Conservation (phyloP, 2,113 vertebrate genomes). For the Entosphenus tridentatus region DNA sequence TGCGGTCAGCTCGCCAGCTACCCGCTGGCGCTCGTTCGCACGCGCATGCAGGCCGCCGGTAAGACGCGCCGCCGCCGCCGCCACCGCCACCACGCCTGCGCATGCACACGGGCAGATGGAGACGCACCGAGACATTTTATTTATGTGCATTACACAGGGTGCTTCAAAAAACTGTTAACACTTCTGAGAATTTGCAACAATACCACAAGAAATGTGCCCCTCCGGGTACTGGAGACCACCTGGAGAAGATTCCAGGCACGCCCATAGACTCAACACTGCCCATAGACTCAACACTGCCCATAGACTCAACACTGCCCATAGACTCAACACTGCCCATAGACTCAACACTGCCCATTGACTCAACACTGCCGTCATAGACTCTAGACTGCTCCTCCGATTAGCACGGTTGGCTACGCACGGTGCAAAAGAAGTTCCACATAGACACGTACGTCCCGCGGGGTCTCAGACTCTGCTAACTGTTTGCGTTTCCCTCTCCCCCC, state of each 20-base stretch:
- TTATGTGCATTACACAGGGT: neutral
- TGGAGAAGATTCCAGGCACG: neutral
- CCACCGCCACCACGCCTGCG: neutral
- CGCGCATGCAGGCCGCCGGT: constrained; percentile 95
- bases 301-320: too few species aligned
- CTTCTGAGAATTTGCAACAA: neutral
- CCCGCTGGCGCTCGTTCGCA: constrained; percentile 68
- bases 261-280: too few species aligned
- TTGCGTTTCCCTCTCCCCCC: neutral
- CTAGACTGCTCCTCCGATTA: too few species aligned
- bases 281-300: too few species aligned
- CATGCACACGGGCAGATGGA: neutral
- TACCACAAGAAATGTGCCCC: neutral
- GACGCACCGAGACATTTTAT: neutral
- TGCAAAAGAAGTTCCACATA: neutral
- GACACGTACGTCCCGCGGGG: neutral
- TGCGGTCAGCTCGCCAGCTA: constrained; percentile 84
- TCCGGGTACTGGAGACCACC: too few species aligned
- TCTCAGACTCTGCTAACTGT: neutral
- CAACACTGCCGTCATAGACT: too few species aligned
- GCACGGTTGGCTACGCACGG: too few species aligned
- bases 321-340: too few species aligned
- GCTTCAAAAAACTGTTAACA: neutral
- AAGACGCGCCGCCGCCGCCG: constrained; percentile 3
- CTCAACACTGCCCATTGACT: too few species aligned